Evolutionary conservation across 2,113 vertebrate genomes (phyloP).

Genomic region (Marcusenius ussheri): DNA sequence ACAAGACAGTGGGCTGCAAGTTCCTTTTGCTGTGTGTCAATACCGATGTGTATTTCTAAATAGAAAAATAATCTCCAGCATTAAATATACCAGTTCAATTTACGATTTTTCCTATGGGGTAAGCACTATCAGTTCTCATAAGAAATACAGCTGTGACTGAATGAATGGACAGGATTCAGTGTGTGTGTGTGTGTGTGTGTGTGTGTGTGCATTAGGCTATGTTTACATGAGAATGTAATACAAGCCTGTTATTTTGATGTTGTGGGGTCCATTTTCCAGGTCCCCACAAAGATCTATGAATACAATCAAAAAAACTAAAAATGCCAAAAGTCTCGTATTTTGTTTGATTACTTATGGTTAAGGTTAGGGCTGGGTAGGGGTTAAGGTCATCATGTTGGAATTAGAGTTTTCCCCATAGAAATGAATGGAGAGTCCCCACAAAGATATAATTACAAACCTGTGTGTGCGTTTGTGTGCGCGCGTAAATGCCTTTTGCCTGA

Average conservation of each 20-base stretch:
- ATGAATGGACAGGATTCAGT: neutral
- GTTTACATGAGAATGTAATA: too few relatives aligned
- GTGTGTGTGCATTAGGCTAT: neutral
- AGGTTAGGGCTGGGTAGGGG: too few relatives aligned
- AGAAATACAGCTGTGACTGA: neutral
- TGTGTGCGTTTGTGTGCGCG: neutral
- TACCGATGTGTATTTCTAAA: neutral
- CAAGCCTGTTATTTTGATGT: too few relatives aligned
- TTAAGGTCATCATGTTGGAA: too few relatives aligned
- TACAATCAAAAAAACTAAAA: too few relatives aligned
- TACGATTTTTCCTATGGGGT: neutral
- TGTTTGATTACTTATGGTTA: too few relatives aligned
- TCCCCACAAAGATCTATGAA: too few relatives aligned
- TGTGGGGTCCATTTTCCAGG: too few relatives aligned
- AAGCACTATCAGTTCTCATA: neutral
- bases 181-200: neutral
- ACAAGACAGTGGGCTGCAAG: neutral
- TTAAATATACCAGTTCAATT: neutral
- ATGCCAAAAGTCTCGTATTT: too few relatives aligned
- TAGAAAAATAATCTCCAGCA: neutral
- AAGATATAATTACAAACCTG: too few relatives aligned
- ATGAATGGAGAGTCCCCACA: too few relatives aligned
- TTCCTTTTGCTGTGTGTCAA: neutral
- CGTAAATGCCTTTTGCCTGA: neutral
- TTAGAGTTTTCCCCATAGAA: too few relatives aligned